A percentile compares a stretch with the other conserved stretches of the same genome.
Conservation (phyloP, 2,113 vertebrate species). For the Mola mola region DNA sequence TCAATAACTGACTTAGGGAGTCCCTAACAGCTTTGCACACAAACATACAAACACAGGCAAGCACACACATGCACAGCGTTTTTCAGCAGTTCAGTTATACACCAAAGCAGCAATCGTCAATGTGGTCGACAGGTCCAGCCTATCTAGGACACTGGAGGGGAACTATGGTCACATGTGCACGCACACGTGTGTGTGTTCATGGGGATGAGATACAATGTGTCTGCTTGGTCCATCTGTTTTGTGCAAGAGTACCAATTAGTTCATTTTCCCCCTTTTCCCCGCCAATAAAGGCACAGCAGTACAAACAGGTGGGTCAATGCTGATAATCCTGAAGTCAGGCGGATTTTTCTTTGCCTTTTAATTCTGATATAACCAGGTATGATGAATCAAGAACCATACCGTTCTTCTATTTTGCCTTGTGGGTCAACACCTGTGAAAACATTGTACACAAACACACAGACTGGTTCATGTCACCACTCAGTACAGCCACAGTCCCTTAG, state of each 20-base stretch:
- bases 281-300: conserved; percentile 21
- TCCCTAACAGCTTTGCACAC: conserved; percentile 22
- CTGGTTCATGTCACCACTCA: conserved; percentile 39
- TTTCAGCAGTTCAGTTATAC: conserved; percentile 62
- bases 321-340: conserved; percentile 21
- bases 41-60: background rate
- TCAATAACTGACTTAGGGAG: conserved; percentile 73
- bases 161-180: background rate
- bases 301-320: conserved; percentile 18
- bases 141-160: conserved; percentile 37
- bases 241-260: conserved; percentile 44
- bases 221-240: conserved; percentile 62
- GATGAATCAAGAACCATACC: background rate
- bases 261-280: conserved; percentile 39
- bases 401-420: conserved; percentile 4
- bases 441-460: background rate
- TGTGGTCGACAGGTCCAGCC: conserved; percentile 45
- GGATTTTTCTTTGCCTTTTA: conserved; percentile 7
- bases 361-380: conserved; percentile 12
- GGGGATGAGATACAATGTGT: conserved; percentile 54
- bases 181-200: conserved; percentile 17
- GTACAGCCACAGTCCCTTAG: conserved; percentile 14
- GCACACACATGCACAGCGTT: conserved; percentile 16
- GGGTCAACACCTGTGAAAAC: conserved; percentile 4
- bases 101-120: conserved; percentile 70